Evolutionary conservation across 2,888 invertebrate genomes (phyloP), one percentile per base, ranked within the genome.

Genomic region (Temnothorax unifasciatus): DNA sequence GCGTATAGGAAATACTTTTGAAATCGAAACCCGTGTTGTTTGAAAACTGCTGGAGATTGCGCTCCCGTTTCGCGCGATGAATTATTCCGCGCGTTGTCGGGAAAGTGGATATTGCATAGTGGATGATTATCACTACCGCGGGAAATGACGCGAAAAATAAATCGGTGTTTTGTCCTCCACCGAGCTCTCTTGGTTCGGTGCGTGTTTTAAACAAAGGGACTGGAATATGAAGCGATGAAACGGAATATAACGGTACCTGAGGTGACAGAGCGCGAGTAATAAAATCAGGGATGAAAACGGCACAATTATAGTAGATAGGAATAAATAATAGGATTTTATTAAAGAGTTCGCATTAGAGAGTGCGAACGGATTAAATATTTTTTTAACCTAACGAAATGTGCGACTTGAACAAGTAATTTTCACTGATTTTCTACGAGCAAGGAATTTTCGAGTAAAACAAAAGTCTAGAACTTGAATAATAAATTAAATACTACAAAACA

Each of bases 101-200:
- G 5, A 21, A 38, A 71, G 21, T 59, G 41, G 25, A 59, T 47
- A 41, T 34, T 15, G 52, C n/a, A 59, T 15, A 59, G 47, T 47
- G 59, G 34, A 71, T 81, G 38, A 81, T 71, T 71, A 71, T 59
- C 47, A 25, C 44, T 15, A 29, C 44, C 77, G 29, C 44, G 68
- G 77, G 52, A 77, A 38, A 77, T 29, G n/a, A 68, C 2, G 18
- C 59, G 21, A 38, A 25, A 66, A 68, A 44, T 34, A 18, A 59
- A 59, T 59, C 47, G 79, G 59, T 38, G 59, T 59, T 71, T 71
- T 59, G 47, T 59, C 59, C 64, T 71, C 59, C 47, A 18, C 21
- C 29, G n/a, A 15, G 29, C 29, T 52, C 29, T 52, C 29, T 34
- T 44, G 57, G 57, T 68, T 34, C 9, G 68, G 29, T 8, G 4